These are phyloP conservation scores for Aurelia aurita complex sp. Pacific DNA, from an alignment of 30 jellyfish, hydroid and myxozoan genomes.

Conservation along the genomic window DNA sequence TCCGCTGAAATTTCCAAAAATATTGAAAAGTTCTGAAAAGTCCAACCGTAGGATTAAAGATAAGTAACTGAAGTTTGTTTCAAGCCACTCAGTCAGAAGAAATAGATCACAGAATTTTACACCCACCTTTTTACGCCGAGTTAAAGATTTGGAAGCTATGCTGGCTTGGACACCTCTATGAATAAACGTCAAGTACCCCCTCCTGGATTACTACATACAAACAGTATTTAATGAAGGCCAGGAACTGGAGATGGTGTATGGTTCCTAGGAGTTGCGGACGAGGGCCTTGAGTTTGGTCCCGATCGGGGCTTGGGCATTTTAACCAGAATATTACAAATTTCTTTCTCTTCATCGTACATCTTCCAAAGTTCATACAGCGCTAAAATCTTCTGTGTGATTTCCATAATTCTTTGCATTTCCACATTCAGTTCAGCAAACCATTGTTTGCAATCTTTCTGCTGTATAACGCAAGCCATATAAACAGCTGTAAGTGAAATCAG, in stretches of 20 bases:
- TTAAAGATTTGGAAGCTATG: too few species aligned
- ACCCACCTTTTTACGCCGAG: too few species aligned
- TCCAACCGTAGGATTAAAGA: too few species aligned
- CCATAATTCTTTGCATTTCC: conserved; percentile 78
- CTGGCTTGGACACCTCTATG: too few species aligned
- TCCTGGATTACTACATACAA: not conserved
- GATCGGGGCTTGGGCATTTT: conserved; percentile 96
- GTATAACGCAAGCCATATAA: conserved; percentile 93
- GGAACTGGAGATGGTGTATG: conserved; percentile 95
- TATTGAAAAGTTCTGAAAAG: too few species aligned
- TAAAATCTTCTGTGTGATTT: conserved; percentile 71
- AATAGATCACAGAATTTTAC: too few species aligned
- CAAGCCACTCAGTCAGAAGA: too few species aligned
- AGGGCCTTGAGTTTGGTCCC: conserved; percentile 85
- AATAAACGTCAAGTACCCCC: too few species aligned
- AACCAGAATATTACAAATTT: conserved; percentile 61
- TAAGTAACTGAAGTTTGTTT: too few species aligned
- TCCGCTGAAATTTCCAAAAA: too few species aligned
- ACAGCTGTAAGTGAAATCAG: conserved; percentile 88
- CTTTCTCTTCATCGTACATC: conserved; percentile 85
- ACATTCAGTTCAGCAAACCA: conserved; percentile 94
- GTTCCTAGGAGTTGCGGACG: conserved; percentile 89
- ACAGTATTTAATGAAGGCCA: conserved; percentile 32
- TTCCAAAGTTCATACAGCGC: conserved; percentile 94
- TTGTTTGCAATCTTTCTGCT: conserved; percentile 90